Evolutionary conservation across 2,888 invertebrate genomes (phyloP).

Genomic region (Cephus rjabovi): DNA sequence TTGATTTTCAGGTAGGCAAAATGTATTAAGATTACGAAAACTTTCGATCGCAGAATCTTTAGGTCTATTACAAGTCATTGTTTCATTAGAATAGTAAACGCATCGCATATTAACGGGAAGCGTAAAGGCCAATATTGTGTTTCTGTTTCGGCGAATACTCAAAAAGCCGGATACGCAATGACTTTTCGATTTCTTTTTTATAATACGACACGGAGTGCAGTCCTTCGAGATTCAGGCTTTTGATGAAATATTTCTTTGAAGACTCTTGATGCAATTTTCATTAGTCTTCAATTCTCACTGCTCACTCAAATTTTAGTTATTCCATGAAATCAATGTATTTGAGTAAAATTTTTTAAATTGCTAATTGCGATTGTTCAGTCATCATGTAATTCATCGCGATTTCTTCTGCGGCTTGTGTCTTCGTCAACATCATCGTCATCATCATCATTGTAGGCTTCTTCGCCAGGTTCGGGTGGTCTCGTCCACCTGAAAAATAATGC

Average conservation of each 20-base stretch:
- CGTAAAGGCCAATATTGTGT: not conserved
- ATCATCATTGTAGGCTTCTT: conserved; percentile 48
- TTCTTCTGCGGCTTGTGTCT: conserved; percentile 23
- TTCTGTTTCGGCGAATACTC: not conserved
- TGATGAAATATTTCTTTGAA: not conserved
- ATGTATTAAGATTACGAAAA: not conserved
- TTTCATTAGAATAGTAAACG: not conserved
- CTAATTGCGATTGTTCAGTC: not conserved
- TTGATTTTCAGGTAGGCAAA: not conserved
- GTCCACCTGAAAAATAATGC: conserved; percentile 54
- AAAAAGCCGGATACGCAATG: not conserved
- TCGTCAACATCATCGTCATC: conserved; percentile 47
- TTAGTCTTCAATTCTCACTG: not conserved
- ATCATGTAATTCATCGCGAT: not conserved
- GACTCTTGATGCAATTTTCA: not conserved
- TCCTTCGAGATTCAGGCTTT: not conserved
- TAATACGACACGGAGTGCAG: not conserved
- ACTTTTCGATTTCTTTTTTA: not conserved
- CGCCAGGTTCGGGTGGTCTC: conserved; percentile 58
- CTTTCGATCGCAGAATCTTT: not conserved
- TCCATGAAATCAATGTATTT: not conserved
- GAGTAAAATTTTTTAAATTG: not conserved
- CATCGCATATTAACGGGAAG: not conserved
- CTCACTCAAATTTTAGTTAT: not conserved
- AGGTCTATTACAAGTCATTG: not conserved